Evolutionary conservation across 2,888 invertebrate genomes (phyloP), one percentile per base, ranked within the genome.

Genomic region (Hedya salicella): DNA sequence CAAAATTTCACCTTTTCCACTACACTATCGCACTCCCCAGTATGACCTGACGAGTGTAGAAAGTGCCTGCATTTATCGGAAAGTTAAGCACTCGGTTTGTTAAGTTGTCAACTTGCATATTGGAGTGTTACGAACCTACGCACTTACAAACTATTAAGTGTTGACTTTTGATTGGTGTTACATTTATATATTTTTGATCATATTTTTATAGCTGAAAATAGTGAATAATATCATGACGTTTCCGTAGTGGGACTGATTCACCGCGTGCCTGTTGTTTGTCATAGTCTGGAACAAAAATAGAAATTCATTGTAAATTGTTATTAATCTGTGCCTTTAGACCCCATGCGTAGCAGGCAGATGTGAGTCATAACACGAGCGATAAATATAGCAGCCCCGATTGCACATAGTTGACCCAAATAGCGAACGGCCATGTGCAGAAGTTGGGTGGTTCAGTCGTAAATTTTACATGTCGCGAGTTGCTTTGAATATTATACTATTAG

Each of bases 1-100:
- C 86, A 86, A 88, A 91, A 88, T 91, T 91, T 91, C 91, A 90
- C 91, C 91, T 90, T 89, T 89, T 88, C 88, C 87, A 88, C 84
- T 83, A 78, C 82, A 80, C 82, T 83, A 83, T 85, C 78, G 82
- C 81, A 78, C 80, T 76, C 79, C 79, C 82, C 81, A 82, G 83
- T 81, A 84, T 85, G 86, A 86, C 88, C 85, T 77, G 82, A 75
- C 73, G 79, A 79, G 81, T 76, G 78, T 87, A 88, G 88, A 89
- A 90, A 89, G 89, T 73, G 65, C 81, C 78, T 68, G 65, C 66
- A 61, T 66, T 66, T 66, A 54, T 66, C 66, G 60, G 48, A 54
- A 54, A 66, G 48, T 66, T 54, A 19, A 42, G 30, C n/a, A 62
- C 44, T 46, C 32, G 44, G 44, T 62, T 62, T 36, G 53, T 36